These are phyloP conservation scores for Dioctria rufipes DNA, from an alignment of 2,888 invertebrate species.

Conservation along the genomic window DNA sequence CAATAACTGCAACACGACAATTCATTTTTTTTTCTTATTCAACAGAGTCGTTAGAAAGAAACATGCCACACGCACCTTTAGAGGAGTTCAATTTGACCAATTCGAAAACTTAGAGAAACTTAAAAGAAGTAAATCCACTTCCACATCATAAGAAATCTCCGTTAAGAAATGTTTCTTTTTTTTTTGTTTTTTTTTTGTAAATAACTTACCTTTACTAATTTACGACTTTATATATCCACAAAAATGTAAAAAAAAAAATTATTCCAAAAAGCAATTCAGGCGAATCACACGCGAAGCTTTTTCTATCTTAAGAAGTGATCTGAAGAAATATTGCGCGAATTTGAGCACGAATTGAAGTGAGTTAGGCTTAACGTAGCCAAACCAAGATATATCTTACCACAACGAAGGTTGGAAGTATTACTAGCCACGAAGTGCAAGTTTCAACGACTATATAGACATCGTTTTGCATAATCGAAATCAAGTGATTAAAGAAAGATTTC, in stretches of 20 bases:
- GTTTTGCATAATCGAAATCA: slow-evolving; percentile 51
- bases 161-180: too few relatives aligned
- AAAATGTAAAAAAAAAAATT: not conserved
- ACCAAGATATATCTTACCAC: slow-evolving; percentile 16
- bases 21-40: too few relatives aligned
- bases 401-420: slow-evolving; percentile 17
- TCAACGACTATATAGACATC: slow-evolving; percentile 46
- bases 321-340: not conserved
- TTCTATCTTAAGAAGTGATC: not conserved
- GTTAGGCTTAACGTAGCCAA: not conserved
- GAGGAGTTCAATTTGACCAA: too few relatives aligned
- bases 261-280: slow-evolving; percentile 18
- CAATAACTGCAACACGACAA: too few relatives aligned
- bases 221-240: too few relatives aligned
- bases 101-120: too few relatives aligned
- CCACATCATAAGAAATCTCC: too few relatives aligned
- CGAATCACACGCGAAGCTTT: slow-evolving; percentile 16
- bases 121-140: too few relatives aligned
- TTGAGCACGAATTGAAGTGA: not conserved
- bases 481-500: slow-evolving; percentile 36
- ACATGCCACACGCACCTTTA: too few relatives aligned
- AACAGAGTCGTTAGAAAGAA: too few relatives aligned
- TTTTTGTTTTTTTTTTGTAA: too few relatives aligned
- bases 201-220: too few relatives aligned
- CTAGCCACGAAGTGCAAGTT: slow-evolving; percentile 27